Base-by-base conservation (phyloP, 1,140 invertebrate species). In the Trachelipus rathkii region DNA sequence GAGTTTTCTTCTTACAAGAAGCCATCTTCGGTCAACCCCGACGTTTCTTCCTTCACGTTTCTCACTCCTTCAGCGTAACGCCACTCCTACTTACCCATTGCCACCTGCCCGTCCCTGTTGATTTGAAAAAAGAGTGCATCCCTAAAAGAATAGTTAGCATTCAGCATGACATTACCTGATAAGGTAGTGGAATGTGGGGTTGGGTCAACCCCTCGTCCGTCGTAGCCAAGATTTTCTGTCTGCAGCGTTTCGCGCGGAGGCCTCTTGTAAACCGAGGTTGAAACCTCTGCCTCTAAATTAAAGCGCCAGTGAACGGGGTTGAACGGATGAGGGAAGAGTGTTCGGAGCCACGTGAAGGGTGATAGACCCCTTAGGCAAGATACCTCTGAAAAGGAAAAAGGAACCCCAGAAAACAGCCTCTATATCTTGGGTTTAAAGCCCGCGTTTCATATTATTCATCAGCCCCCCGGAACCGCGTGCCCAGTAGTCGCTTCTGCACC, bases 301-400 rank as follows among this genome's bases (percentile, higher is more conserved):
- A 76, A 81, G 79, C 44, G 79, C 79, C 75, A 81, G 79, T 60
- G 79, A n/a, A 81, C 43, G 79, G 79, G 44, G 77, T 77, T 21
- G 77, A 81, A 69, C 71, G 77, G 19, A 66, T 74, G 8, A 68
- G n/a, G 77, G 50, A 74, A 23, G 53, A 46, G 71, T 76, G 44
- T 45, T 44, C 74, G 50, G 71, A 60, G 8, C 1, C 50, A 2
- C 50, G 19, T 19, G n/a, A 19, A 60, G 8, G 50, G 11, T 60
- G 11, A 19, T 60, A 0, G 50, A 60, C 2, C 11, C 50, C 50
- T 19, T 60, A n/a, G n/a, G 11, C 50, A n/a, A 60, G 19, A 33
- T 33, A 1, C 50, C 50, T 19, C 19, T 19, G 1, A 60, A 60
- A 60, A 60, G 50, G 19, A 60, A 60, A 8, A 15, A 13, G 19